Evolutionary conservation across 2,113 vertebrate species (phyloP).

Genomic region (Nothoprocta pentlandii): DNA sequence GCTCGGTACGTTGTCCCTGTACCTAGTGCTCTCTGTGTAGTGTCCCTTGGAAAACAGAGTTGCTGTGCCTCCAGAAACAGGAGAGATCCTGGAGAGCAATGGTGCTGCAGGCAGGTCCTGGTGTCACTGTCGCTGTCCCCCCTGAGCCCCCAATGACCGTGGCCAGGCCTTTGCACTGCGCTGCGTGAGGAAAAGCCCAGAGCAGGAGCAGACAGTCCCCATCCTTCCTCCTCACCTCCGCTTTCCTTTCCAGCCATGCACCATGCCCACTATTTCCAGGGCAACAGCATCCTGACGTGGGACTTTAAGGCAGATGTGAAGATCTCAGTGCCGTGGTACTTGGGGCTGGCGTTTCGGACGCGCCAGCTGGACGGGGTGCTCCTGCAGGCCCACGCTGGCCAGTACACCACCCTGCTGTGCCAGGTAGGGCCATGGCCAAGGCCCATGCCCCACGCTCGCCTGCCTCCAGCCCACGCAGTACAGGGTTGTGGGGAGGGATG

Average conservation of each 20-base stretch:
- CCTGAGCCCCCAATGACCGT: not conserved
- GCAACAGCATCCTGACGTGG: constrained; percentile 93
- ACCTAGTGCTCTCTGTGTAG: not conserved
- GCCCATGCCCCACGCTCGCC: not conserved
- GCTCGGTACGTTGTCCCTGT: not conserved
- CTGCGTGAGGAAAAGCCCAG: not conserved
- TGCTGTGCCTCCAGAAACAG: not conserved
- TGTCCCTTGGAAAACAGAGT: not conserved
- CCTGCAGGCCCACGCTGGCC: constrained; percentile 91
- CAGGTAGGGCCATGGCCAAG: constrained; percentile 80
- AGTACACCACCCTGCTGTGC: constrained; percentile 91
- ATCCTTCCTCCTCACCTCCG: constrained; percentile 15
- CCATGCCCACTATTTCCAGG: constrained; percentile 92
- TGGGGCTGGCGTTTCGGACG: constrained; percentile 94
- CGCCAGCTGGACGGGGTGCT: constrained; percentile 86
- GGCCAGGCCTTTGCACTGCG: not conserved
- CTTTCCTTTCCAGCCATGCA: constrained; percentile 86
- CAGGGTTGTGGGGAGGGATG: not conserved
- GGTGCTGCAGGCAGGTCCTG: not conserved
- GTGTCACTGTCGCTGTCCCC: not conserved
- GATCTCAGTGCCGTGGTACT: constrained; percentile 93
- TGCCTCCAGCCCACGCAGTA: not conserved
- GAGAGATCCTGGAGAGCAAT: not conserved
- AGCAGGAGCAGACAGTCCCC: not conserved
- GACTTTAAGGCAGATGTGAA: constrained; percentile 93